Conservation (phyloP, 2,113 vertebrate genomes). For the Leptobrachium leishanense region DNA sequence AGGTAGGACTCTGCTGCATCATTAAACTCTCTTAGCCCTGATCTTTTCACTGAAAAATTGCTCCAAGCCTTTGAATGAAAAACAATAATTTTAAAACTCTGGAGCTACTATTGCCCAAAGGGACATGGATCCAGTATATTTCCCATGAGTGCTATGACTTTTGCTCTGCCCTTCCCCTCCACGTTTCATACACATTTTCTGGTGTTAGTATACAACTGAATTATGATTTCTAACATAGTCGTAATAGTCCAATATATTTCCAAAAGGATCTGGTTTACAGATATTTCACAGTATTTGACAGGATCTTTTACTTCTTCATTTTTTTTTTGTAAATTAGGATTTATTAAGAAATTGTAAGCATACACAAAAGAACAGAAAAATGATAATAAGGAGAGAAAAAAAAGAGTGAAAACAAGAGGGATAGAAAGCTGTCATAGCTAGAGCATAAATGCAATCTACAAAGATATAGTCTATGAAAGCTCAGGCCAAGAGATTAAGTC, state of each 20-base stretch:
- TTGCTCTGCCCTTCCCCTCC: not conserved
- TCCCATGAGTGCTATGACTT: not conserved
- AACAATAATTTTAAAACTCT: not conserved
- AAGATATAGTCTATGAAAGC: no score
- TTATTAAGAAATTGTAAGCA: no score
- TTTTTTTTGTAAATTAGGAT: no score
- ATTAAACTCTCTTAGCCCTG: slow-evolving; percentile 2
- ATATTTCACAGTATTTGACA: not conserved
- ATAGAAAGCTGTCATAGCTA: no score
- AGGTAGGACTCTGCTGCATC: not conserved
- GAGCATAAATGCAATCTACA: no score
- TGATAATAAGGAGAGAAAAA: no score
- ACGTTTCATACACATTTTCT: not conserved
- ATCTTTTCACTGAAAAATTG: not conserved
- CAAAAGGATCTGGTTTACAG: not conserved
- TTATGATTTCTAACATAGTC: no score
- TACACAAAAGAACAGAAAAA: no score
- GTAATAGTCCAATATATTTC: not conserved
- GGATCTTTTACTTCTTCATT: not conserved
- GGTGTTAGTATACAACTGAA: no score
- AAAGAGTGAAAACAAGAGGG: no score
- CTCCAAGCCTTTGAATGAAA: not conserved
- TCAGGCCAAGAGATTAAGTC: no score
- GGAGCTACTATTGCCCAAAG: not conserved
- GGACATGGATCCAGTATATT: not conserved